These are phyloP conservation scores for Phaethornis superciliosus DNA, from an alignment of 2,113 vertebrate species.

Conservation along the genomic window DNA sequence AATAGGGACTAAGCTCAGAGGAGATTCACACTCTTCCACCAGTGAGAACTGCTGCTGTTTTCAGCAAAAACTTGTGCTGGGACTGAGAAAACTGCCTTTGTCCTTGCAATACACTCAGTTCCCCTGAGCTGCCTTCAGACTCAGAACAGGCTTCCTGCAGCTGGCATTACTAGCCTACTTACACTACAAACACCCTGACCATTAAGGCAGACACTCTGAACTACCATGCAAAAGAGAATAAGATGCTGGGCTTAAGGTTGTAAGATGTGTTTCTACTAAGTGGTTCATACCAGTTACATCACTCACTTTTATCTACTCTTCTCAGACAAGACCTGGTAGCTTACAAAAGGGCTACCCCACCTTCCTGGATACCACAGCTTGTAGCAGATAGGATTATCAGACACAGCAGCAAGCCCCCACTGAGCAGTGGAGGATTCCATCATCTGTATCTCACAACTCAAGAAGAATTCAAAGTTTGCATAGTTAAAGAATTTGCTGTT, in stretches of 20 bases:
- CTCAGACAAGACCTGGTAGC: not conserved
- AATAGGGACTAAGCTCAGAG: not conserved
- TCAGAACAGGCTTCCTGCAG: not conserved
- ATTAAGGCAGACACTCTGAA: not conserved
- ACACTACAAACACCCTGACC: not conserved
- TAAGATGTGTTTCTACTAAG: not conserved
- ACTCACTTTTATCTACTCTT: conserved; percentile 51
- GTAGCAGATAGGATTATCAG: conserved; percentile 40
- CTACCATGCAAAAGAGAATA: not conserved
- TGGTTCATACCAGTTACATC: not conserved
- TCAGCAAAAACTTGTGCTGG: not conserved
- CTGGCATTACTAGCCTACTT: not conserved
- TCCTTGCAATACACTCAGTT: not conserved
- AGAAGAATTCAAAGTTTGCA: not conserved
- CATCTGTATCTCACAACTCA: not conserved
- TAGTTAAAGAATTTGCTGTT: not conserved
- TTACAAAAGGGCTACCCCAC: conserved; percentile 2
- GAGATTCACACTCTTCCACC: not conserved
- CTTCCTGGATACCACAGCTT: not conserved
- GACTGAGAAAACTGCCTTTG: not conserved
- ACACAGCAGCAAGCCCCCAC: not conserved
- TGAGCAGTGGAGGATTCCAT: not conserved
- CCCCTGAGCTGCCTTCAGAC: not conserved
- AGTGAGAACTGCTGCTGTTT: not conserved
- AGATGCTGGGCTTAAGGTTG: not conserved